Percentiles rank a stretch among this genome's conserved stretches.
Evolutionary conservation across 2,797 vertebrate genomes (phyloP).

Genomic region (Anguilla pacifica): DNA sequence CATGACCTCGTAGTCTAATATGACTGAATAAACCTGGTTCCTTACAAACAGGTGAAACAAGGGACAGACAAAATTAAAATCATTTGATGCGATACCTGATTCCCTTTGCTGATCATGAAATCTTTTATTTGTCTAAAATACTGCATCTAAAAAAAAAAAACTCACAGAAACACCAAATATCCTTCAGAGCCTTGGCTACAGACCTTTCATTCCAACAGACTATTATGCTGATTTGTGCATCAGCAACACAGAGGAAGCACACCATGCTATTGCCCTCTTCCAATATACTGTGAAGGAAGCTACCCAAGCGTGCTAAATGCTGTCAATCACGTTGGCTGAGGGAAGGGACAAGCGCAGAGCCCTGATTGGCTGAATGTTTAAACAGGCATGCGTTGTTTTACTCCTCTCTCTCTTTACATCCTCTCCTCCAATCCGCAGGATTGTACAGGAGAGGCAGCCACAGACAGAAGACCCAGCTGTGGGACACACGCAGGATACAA

Average conservation of each 20-base stretch:
- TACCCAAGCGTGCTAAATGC: constrained; percentile 27
- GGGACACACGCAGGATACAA: not conserved
- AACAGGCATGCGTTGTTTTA: not conserved
- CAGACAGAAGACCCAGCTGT: not conserved
- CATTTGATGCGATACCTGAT: not conserved
- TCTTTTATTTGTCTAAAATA: not conserved
- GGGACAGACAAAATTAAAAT: not conserved
- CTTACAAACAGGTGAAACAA: not conserved
- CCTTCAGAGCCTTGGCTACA: constrained; percentile 53
- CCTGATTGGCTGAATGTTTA: not conserved
- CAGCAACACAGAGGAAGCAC: not conserved
- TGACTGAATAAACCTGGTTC: not conserved
- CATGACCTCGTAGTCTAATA: not conserved
- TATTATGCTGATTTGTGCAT: not conserved
- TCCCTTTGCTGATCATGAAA: not conserved
- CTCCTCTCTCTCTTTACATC: not conserved
- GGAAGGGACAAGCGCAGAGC: not conserved
- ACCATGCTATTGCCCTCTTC: not conserved
- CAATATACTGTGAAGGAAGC: not conserved
- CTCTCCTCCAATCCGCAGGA: not conserved
- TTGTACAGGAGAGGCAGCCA: not conserved
- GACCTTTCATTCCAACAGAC: constrained; percentile 57
- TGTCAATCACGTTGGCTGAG: constrained; percentile 32
- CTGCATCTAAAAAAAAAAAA: not conserved
- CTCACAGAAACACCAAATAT: not conserved